A percentile compares a stretch with the other conserved stretches of the same genome.
These are phyloP conservation scores for Lithophane ornitopus DNA, from an alignment of 2,888 invertebrate genomes.

Conservation along the genomic window DNA sequence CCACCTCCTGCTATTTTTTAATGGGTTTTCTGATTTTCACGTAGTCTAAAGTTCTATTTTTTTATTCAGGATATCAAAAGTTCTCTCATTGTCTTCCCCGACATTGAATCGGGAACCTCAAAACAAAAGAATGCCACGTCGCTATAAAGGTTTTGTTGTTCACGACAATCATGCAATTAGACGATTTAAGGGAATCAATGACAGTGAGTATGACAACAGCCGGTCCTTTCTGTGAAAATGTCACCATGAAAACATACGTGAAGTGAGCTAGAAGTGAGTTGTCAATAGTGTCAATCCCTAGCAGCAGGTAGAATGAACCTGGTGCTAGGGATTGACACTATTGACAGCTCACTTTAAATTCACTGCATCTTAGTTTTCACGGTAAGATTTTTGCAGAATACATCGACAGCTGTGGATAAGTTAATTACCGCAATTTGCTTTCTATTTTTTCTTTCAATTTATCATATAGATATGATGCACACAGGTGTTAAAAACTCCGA, in stretches of 20 bases:
- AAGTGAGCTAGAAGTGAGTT: not conserved
- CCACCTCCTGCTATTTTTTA: not conserved
- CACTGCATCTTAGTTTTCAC: not conserved
- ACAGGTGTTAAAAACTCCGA: constrained; percentile 9
- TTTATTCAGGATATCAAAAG: constrained; percentile 72
- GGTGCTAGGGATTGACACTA: not conserved
- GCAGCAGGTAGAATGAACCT: too few relatives aligned
- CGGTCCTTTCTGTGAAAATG: not conserved
- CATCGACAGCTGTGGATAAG: not conserved
- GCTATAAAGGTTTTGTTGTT: constrained; percentile 75
- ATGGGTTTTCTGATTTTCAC: not conserved
- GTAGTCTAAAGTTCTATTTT: not conserved
- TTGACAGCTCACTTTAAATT: not conserved
- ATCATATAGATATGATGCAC: constrained; percentile 1
- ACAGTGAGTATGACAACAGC: constrained; percentile 71
- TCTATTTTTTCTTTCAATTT: not conserved
- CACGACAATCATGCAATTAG: constrained; percentile 63
- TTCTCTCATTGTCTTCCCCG: constrained; percentile 69
- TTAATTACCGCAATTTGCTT: not conserved
- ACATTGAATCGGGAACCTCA: constrained; percentile 52
- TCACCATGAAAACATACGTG: too few relatives aligned
- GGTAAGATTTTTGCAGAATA: not conserved
- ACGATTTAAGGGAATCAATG: constrained; percentile 71
- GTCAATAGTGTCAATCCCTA: too few relatives aligned
- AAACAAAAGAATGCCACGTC: constrained; percentile 55